These are phyloP conservation scores for Agrotis ipsilon DNA, from an alignment of 2,888 invertebrate genomes.

Conservation along the genomic window DNA sequence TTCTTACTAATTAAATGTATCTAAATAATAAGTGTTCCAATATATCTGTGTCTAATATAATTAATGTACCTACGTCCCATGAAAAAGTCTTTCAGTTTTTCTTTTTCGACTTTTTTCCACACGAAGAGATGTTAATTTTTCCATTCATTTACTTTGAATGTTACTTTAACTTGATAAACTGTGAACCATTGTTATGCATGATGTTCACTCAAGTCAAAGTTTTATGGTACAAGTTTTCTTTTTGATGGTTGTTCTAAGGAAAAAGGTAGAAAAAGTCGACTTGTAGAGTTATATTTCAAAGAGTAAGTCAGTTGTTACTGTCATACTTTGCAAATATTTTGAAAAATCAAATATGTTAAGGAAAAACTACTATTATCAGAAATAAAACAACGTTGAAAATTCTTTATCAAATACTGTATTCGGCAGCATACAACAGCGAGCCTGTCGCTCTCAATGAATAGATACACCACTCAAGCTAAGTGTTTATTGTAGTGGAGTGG, in stretches of 20 bases:
- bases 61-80: too few relatives aligned
- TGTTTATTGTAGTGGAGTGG: slow-evolving; percentile 53
- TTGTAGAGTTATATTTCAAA: neutral
- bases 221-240: slow-evolving; percentile 15
- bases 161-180: slow-evolving; percentile 23
- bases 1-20: neutral
- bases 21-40: too few relatives aligned
- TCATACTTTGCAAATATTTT: too few relatives aligned
- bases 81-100: too few relatives aligned
- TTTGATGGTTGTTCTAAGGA: neutral
- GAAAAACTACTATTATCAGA: too few relatives aligned
- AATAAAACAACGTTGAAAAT: neutral
- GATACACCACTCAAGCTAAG: slow-evolving; percentile 43
- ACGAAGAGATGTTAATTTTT: slow-evolving; percentile 24
- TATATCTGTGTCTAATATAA: too few relatives aligned
- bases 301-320: neutral
- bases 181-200: slow-evolving; percentile 1
- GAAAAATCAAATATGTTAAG: too few relatives aligned
- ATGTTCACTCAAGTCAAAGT: slow-evolving; percentile 3
- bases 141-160: slow-evolving; percentile 9
- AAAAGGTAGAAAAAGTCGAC: neutral
- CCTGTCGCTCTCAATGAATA: slow-evolving; percentile 50
- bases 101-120: neutral
- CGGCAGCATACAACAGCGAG: slow-evolving; percentile 3
- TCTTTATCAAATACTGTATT: neutral